These are phyloP conservation scores for Aricia artaxerxes DNA, from an alignment of 2,888 invertebrate genomes.

Conservation along the genomic window DNA sequence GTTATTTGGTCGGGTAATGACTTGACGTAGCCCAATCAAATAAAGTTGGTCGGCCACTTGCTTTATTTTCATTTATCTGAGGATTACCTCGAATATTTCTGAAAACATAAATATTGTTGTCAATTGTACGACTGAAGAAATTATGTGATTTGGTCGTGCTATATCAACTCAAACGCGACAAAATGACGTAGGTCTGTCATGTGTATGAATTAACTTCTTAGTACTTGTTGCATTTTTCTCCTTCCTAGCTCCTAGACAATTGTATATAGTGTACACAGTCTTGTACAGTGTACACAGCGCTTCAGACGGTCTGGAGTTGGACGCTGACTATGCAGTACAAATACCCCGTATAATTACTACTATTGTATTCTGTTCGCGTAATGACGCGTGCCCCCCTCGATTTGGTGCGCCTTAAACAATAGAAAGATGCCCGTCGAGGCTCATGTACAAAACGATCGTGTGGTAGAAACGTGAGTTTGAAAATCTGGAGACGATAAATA, in stretches of 20 bases:
- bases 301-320: constrained; percentile 4
- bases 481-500: background rate
- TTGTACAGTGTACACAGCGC: background rate
- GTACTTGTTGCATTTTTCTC: background rate
- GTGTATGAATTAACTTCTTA: background rate
- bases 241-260: background rate
- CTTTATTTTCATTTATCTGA: too few species aligned
- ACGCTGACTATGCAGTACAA: background rate
- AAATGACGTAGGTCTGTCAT: background rate
- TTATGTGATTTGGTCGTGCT: too few species aligned
- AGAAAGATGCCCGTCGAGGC: constrained; percentile 20
- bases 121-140: too few species aligned
- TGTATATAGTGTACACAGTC: background rate
- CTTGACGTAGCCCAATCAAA: too few species aligned
- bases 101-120: too few species aligned
- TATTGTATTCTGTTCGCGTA: constrained; percentile 47
- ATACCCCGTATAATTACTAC: constrained; percentile 41
- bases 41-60: too few species aligned
- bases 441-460: background rate
- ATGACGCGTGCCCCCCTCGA: constrained; percentile 42
- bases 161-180: background rate
- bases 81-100: too few species aligned
- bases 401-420: constrained; percentile 43
- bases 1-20: background rate
- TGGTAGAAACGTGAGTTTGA: background rate